Evolutionary conservation across 2,797 vertebrate species (phyloP).

Genomic region (Bradypodion ventrale): DNA sequence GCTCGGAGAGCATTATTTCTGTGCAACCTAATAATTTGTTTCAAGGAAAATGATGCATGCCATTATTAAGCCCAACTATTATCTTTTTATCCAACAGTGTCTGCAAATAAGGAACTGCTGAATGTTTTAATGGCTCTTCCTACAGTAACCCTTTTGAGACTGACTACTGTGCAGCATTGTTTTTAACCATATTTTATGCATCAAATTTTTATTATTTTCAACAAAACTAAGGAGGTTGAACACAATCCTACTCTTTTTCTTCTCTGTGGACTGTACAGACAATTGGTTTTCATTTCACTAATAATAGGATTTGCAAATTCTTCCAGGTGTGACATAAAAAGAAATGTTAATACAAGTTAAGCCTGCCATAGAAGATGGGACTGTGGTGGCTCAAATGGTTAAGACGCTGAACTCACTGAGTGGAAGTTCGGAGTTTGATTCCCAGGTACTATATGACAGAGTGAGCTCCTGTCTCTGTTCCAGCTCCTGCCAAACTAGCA

Average conservation of each 20-base stretch:
- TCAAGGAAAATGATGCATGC: fast-evolving
- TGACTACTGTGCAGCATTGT: not conserved
- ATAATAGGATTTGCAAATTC: not conserved
- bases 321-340: not conserved
- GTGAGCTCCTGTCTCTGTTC: too few species aligned
- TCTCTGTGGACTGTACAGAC: not conserved
- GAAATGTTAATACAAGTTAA: not conserved
- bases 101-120: slow-evolving; percentile 23
- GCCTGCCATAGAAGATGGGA: not conserved
- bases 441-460: too few species aligned
- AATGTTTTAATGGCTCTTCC: slow-evolving; percentile 15
- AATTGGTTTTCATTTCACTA: not conserved
- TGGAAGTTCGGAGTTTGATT: too few species aligned
- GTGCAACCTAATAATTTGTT: slow-evolving; percentile 31
- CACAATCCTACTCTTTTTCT: not conserved
- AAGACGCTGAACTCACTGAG: too few species aligned
- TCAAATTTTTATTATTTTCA: not conserved
- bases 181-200: slow-evolving; percentile 5
- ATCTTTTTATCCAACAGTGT: not conserved
- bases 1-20: slow-evolving; percentile 66
- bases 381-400: too few species aligned
- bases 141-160: slow-evolving; percentile 16
- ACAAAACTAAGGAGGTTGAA: not conserved
- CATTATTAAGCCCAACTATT: fast-evolving
- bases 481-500: too few species aligned